Evolutionary conservation across 2,797 vertebrate species (phyloP), one percentile per base, ranked within the genome.

Genomic region (Micromesistius poutassou): DNA sequence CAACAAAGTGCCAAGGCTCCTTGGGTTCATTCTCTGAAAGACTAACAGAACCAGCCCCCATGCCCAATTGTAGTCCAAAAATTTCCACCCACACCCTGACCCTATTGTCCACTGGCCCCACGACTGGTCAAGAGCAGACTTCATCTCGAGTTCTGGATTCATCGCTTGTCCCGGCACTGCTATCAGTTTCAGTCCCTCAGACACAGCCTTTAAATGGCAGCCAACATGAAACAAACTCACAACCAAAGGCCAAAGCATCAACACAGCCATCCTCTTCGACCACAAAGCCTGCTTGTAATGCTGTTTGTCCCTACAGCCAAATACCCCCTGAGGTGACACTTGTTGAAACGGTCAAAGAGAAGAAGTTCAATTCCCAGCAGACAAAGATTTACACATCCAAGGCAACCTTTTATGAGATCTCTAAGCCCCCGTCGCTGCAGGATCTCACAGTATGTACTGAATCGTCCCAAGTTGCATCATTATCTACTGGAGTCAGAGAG

Each of bases 351-450:
- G 71, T 79, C 12, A 85, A 83, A 71, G 86, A 82, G 35, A 76
- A 81, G 9, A 86, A n/a, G 62, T 70, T 76, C 7, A 83, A 87
- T 14, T 33, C 77, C 16, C 75, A 74, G 25, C 89, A 88, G 85
- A 84, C 84, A 35, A 92, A 77, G 76, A 90, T 91, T 72, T 94
- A 93, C 78, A 94, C 89, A 55, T 93, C 94, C 70, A 94, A 92
- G 76, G 91, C 92, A 73, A 92, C 89, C 8, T 93, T 94, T 84
- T 93, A 93, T 77, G 92, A 94, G 79, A 86, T 93, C 78, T 91
- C 92, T 28, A 94, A 91, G 81, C 90, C 90, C 66, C 83, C 76
- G 8, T 90, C 88, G 35, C 78, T 91, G 4, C 91, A 91, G 73
- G 91, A 94, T 40, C 82, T 89, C 0, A 82, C 88, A 14, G 72